Conservation (phyloP, 1,140 invertebrate genomes). For the Pseudomyrmex sp. region DNA sequence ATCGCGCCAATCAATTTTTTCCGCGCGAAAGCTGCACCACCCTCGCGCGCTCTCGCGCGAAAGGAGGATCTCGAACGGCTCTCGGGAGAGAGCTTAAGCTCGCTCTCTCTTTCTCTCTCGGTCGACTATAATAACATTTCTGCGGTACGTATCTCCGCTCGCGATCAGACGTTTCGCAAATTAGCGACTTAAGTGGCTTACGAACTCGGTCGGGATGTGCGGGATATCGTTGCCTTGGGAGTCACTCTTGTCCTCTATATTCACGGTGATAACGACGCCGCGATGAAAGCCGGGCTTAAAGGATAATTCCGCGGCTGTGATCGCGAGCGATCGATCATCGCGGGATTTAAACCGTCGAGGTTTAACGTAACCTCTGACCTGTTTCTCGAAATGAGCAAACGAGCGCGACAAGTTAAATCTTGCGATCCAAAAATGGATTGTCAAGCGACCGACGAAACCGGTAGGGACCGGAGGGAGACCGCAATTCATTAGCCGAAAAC, state of each 20-base stretch:
- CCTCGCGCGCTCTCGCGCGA: too few species aligned
- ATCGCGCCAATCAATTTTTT: too few species aligned
- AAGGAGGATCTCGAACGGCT: too few species aligned
- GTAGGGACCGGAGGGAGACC: too few species aligned
- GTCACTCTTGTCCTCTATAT: constrained; percentile 38
- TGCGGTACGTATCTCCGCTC: constrained; percentile 6
- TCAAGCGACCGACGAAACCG: too few species aligned
- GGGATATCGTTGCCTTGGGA: constrained; percentile 25
- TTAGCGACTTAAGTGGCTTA: constrained; percentile 56
- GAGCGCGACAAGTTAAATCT: constrained; percentile 4
- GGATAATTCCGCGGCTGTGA: constrained; percentile 33
- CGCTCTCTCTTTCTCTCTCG: background rate
- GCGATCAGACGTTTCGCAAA: constrained; percentile 49
- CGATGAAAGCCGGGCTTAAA: constrained; percentile 40
- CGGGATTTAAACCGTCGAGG: background rate
- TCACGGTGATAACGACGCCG: constrained; percentile 44
- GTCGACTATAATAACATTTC: background rate
- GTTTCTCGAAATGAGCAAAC: constrained; percentile 20
- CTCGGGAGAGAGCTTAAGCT: too few species aligned
- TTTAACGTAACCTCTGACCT: constrained; percentile 16
- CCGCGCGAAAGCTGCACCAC: too few species aligned
- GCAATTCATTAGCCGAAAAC: too few species aligned
- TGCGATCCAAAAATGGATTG: too few species aligned
- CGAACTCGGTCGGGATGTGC: constrained; percentile 26
- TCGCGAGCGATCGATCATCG: constrained; percentile 51